Evolutionary conservation across 1,140 invertebrate species (phyloP).

Genomic region (Dendrolimus punctatus): DNA sequence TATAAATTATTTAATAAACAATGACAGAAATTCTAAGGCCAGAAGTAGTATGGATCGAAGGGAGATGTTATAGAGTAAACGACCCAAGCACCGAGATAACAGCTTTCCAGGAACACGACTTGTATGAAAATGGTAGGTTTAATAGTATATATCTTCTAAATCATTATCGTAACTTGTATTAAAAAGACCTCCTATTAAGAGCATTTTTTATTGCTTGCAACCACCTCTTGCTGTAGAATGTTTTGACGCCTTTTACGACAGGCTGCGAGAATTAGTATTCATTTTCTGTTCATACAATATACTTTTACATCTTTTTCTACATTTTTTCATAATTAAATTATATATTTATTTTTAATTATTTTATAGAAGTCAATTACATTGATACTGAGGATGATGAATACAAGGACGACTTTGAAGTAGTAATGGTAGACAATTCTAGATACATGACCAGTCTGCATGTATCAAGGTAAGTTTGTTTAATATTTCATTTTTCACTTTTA

Average conservation of each 20-base stretch:
- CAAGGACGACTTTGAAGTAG: slow-evolving; percentile 36
- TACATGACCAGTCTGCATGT: slow-evolving; percentile 47
- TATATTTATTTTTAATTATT: too few species aligned
- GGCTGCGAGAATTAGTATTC: too few species aligned
- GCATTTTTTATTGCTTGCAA: too few species aligned
- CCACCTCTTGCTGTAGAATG: too few species aligned
- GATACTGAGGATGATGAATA: slow-evolving; percentile 36
- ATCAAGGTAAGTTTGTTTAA: slow-evolving; percentile 32
- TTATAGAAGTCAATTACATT: slow-evolving; percentile 32
- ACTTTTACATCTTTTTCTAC: too few species aligned
- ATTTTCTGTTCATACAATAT: too few species aligned
- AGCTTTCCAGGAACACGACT: slow-evolving; percentile 52
- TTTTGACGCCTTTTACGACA: too few species aligned
- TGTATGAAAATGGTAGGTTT: slow-evolving; percentile 60
- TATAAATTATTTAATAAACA: slow-evolving; percentile 6
- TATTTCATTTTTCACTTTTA: too few species aligned
- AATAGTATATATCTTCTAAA: not conserved
- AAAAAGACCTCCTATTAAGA: too few species aligned
- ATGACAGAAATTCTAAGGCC: slow-evolving; percentile 55
- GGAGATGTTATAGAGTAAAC: slow-evolving; percentile 70
- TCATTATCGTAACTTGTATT: too few species aligned
- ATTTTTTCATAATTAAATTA: not conserved
- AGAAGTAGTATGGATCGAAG: slow-evolving; percentile 70
- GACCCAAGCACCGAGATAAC: slow-evolving; percentile 40
- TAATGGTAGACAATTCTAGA: slow-evolving; percentile 35